A percentile compares a stretch with the other conserved stretches of the same genome.
phyloP scores from a whole-genome alignment of 1,140 invertebrate genomes.

The Bacillus rossius region DNA sequence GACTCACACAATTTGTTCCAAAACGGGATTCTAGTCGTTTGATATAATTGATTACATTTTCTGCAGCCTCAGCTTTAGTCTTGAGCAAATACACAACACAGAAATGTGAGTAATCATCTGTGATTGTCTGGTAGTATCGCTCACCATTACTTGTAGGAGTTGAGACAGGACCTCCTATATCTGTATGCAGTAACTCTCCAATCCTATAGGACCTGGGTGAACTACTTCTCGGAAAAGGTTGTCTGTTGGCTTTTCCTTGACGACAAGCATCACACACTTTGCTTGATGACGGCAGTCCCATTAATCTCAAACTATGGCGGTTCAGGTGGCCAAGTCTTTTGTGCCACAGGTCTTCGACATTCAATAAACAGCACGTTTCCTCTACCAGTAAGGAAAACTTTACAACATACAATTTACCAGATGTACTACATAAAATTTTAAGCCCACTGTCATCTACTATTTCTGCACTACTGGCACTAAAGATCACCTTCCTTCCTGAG shows the following conservation, averaged over 20 bases:
- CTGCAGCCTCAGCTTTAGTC: constrained; percentile 30
- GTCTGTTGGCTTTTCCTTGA: constrained; percentile 27
- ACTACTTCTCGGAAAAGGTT: constrained; percentile 17
- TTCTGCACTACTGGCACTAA: too few relatives aligned
- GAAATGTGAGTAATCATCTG: constrained; percentile 28
- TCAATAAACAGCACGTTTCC: too few relatives aligned
- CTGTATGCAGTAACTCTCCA: constrained; percentile 29
- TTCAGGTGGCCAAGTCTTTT: too few relatives aligned
- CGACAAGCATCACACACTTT: constrained; percentile 25
- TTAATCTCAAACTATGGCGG: too few relatives aligned
- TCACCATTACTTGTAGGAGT: constrained; percentile 26
- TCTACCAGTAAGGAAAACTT: too few relatives aligned
- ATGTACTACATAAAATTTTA: too few relatives aligned
- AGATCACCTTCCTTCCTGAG: too few relatives aligned
- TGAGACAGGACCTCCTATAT: constrained; percentile 32
- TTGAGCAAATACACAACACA: constrained; percentile 34
- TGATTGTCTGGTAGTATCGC: constrained; percentile 29
- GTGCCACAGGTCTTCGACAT: too few relatives aligned
- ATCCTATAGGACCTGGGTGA: constrained; percentile 7
- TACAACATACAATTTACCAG: too few relatives aligned
- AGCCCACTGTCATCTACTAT: too few relatives aligned
- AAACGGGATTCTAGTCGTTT: constrained; percentile 28
- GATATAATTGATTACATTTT: constrained; percentile 28
- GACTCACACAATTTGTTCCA: constrained; percentile 23
- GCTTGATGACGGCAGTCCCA: neutral